These are phyloP conservation scores for Nanorana parkeri DNA, from an alignment of 2,113 vertebrate genomes.

Conservation along the genomic window DNA sequence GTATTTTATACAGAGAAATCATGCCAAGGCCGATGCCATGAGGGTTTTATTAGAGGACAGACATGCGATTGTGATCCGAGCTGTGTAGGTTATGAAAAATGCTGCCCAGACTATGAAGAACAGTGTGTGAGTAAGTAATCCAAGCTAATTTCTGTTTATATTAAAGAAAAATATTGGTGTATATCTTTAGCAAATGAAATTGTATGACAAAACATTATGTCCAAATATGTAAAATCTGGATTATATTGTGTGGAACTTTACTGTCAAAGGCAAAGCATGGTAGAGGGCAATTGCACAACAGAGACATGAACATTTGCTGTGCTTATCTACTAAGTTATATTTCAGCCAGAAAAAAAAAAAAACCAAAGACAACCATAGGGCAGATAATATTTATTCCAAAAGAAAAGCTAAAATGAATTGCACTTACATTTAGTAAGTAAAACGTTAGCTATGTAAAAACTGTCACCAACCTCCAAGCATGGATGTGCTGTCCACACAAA, in stretches of 20 bases:
- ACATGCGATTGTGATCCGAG: slow-evolving; percentile 84
- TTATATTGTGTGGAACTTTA: neutral
- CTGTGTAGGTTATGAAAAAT: slow-evolving; percentile 80
- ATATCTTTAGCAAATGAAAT: neutral
- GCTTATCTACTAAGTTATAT: too few relatives aligned
- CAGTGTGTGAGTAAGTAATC: slow-evolving; percentile 80
- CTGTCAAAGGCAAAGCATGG: too few relatives aligned
- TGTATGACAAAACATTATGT: neutral
- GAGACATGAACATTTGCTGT: too few relatives aligned
- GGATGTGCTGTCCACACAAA: too few relatives aligned
- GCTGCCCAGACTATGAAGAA: slow-evolving; percentile 79
- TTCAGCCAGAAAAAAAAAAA: too few relatives aligned
- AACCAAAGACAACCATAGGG: too few relatives aligned
- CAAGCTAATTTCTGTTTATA: too few relatives aligned
- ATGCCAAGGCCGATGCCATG: slow-evolving; percentile 90
- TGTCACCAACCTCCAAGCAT: too few relatives aligned
- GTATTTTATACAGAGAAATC: slow-evolving; percentile 73
- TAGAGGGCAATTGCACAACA: neutral
- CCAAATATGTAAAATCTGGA: neutral
- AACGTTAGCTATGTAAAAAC: too few relatives aligned
- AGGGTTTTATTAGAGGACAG: slow-evolving; percentile 81
- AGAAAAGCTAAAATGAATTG: too few relatives aligned
- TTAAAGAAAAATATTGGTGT: neutral
- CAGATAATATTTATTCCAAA: too few relatives aligned
- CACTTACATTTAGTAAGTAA: too few relatives aligned